Base-by-base conservation (phyloP, 64 coral and sea anemone genomes). In the Platygyra sinensis region DNA sequence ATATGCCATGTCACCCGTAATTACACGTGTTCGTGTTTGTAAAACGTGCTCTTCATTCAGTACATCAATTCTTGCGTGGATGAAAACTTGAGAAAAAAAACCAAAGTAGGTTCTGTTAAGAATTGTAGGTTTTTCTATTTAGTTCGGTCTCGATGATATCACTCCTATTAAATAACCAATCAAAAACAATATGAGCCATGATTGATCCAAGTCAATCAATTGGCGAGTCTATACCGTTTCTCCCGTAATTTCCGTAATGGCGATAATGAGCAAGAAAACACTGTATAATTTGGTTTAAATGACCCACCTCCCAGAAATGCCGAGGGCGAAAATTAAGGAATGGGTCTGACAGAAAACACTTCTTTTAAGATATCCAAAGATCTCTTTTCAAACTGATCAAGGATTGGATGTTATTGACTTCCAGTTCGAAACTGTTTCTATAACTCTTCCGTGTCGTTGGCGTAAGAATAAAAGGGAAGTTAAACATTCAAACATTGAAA, bases 221-320 rank as follows among this genome's bases (percentile, higher is more conserved):
- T 69, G 65, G 25, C 24, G n/a, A 69, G 27, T 7, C 25, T 65
- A 83, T 83, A 61, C 17, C 25, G 36, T 83, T 83, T 83, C 80
- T 69, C 19, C 25, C 30, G 30, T 83, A 71, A 71, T 85, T 69
- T 11, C 27, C 59, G 60, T 83, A 71, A 85, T 85, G 63, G 81
- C 63, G 62, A 85, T 85, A 85, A 85, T 72, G 62, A 50, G 24
- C 64, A 71, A 85, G 24, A 36, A 85, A 72, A 69, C 19, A 24
- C 11, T 13, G 8, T 24, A 71, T 67, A 85, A 85, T 72, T 22
- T 72, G 80, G 19, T 64, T 85, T 51, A 85, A 69, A 69, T 69
- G 65, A 69, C 6, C 22, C 10, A 69, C 24, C 22, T 10, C 65
- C 2, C 65, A 27, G 0, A 11, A 69, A 27, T 22, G 25, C 54